Conservation (phyloP, 2,113 vertebrate genomes). For the Daubentonia madagascariensis region DNA sequence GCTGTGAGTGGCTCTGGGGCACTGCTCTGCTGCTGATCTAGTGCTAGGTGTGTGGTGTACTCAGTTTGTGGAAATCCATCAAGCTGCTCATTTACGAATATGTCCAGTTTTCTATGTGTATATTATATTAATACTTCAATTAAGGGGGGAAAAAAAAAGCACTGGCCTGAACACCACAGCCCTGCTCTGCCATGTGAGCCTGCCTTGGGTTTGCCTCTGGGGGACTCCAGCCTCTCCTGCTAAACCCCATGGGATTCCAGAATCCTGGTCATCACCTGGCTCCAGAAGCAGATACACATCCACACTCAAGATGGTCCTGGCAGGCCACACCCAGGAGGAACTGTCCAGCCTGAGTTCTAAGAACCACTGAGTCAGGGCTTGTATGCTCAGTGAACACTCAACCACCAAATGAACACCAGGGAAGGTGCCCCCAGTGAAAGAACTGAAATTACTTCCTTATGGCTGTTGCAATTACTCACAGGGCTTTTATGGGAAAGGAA, state of each 20-base stretch:
- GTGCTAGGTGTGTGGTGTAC: rapidly evolving
- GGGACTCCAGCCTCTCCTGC: not conserved
- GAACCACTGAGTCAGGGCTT: not conserved
- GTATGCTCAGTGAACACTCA: not conserved
- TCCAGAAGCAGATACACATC: not conserved
- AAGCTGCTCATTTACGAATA: not conserved
- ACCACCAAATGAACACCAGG: not conserved
- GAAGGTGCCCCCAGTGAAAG: not conserved
- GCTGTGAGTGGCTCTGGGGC: not conserved
- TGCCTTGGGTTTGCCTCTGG: not conserved
- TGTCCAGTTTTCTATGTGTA: not conserved
- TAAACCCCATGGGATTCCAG: not conserved
- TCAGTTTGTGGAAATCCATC: not conserved
- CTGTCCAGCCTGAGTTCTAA: not conserved
- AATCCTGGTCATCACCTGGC: not conserved
- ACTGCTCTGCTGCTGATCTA: not conserved
- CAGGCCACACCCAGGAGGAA: not conserved
- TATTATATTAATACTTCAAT: not conserved
- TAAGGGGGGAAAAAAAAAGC: too few species aligned
- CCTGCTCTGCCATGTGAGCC: not conserved
- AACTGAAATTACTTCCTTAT: not conserved
- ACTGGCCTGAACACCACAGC: not conserved
- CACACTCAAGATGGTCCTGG: not conserved
- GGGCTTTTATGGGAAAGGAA: not conserved
- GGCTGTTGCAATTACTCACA: not conserved